Percentiles rank a stretch among this genome's conserved stretches.
These are phyloP conservation scores for Mechanitis mazaeus DNA, from an alignment of 2,888 invertebrate species.

Conservation along the genomic window DNA sequence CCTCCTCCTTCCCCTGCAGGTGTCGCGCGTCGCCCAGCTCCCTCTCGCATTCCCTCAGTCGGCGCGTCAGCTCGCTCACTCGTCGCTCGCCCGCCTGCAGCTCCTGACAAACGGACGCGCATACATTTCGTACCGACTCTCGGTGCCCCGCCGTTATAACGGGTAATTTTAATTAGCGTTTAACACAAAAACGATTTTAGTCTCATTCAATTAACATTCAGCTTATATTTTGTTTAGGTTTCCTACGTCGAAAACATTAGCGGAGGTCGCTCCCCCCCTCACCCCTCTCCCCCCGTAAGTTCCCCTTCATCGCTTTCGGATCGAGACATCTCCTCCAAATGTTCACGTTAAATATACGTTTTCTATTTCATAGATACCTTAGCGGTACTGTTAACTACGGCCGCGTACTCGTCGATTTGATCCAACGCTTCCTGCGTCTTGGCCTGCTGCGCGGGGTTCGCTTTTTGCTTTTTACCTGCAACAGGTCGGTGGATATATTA, in stretches of 20 bases:
- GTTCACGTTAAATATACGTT: no score
- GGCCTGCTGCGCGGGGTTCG: constrained; percentile 50
- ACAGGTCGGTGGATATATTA: background rate
- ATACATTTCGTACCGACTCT: no score
- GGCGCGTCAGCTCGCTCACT: constrained; percentile 41
- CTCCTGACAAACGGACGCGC: constrained; percentile 37
- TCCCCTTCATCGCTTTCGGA: no score
- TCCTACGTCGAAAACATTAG: no score
- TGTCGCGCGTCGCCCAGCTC: constrained; percentile 48
- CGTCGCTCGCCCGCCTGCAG: constrained; percentile 47
- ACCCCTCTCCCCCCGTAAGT: no score
- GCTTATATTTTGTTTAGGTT: no score
- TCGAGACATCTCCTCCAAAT: no score
- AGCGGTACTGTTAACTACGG: constrained; percentile 45
- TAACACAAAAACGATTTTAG: no score
- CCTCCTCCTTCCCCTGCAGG: constrained; percentile 38
- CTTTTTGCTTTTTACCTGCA: constrained; percentile 60
- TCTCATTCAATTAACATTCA: no score
- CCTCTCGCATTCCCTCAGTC: constrained; percentile 48
- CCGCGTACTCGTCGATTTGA: constrained; percentile 49
- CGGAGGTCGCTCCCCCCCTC: no score
- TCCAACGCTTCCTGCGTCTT: constrained; percentile 51
- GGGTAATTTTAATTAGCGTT: no score
- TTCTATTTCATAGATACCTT: constrained; percentile 36
- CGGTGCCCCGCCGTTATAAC: no score